These are phyloP conservation scores for Lysandra bellargus DNA, from an alignment of 2,888 invertebrate species.

Conservation along the genomic window DNA sequence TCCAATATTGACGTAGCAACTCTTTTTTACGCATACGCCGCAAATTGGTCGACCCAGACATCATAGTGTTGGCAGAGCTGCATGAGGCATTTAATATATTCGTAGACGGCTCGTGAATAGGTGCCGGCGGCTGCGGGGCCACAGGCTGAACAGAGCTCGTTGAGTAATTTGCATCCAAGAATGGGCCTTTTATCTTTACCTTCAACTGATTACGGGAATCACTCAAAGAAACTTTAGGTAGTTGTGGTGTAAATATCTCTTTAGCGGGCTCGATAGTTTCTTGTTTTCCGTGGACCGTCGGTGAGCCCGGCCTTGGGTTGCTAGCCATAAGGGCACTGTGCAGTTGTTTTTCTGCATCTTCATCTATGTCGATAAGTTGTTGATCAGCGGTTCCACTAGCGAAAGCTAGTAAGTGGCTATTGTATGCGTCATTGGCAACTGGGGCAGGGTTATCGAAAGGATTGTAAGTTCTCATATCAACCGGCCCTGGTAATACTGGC, in stretches of 20 bases:
- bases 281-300: constrained; percentile 46
- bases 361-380: constrained; percentile 86
- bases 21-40: constrained; percentile 95
- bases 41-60: constrained; percentile 86
- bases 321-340: constrained; percentile 84
- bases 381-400: constrained; percentile 85
- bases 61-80: constrained; percentile 64
- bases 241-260: constrained; percentile 54
- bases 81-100: constrained; percentile 65
- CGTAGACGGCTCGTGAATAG: constrained; percentile 59
- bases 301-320: constrained; percentile 64
- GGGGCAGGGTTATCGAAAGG: constrained; percentile 81
- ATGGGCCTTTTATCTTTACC: constrained; percentile 94
- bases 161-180: constrained; percentile 88
- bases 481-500: constrained; percentile 91
- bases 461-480: constrained; percentile 94
- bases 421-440: constrained; percentile 80
- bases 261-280: constrained; percentile 51
- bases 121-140: constrained; percentile 77
- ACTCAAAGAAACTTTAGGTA: constrained; percentile 86
- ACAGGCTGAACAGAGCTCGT: constrained; percentile 81
- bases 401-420: constrained; percentile 83
- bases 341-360: constrained; percentile 88
- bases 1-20: constrained; percentile 88
- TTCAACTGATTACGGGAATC: constrained; percentile 93